A percentile compares a stretch with the other conserved stretches of the same genome.
Conservation (phyloP, 2,797 vertebrate species). For the Bradypodion pumilum region DNA sequence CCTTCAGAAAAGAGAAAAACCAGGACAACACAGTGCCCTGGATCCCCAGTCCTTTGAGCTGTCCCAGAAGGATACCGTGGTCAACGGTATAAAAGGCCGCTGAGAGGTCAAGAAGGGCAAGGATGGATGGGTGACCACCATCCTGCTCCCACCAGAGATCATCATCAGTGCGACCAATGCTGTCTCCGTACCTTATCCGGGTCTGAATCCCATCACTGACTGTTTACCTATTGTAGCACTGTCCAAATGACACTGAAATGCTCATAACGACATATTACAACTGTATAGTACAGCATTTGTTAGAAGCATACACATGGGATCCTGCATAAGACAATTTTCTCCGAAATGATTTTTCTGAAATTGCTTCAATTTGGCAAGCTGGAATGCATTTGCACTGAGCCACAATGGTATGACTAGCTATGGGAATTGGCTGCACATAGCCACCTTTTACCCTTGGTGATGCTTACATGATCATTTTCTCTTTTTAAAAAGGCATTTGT, state of each 20-base stretch:
- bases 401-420: no score
- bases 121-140: no score
- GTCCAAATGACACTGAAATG: background rate
- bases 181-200: no score
- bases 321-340: background rate
- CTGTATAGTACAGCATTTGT: background rate
- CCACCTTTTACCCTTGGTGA: background rate
- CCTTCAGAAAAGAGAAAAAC: no score
- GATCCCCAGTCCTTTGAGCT: no score
- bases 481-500: background rate
- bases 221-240: background rate
- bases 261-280: background rate
- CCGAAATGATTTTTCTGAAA: background rate
- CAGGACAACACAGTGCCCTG: no score
- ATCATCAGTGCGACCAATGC: no score
- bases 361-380: background rate
- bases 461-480: background rate
- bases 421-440: background rate
- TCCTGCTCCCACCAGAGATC: no score
- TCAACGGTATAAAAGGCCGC: no score
- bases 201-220: no score
- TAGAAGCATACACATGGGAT: background rate
- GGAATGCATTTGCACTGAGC: background rate
- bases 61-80: no score
- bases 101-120: no score